Conservation (phyloP, 2,888 invertebrate species). For the Agrochola lychnidis region DNA sequence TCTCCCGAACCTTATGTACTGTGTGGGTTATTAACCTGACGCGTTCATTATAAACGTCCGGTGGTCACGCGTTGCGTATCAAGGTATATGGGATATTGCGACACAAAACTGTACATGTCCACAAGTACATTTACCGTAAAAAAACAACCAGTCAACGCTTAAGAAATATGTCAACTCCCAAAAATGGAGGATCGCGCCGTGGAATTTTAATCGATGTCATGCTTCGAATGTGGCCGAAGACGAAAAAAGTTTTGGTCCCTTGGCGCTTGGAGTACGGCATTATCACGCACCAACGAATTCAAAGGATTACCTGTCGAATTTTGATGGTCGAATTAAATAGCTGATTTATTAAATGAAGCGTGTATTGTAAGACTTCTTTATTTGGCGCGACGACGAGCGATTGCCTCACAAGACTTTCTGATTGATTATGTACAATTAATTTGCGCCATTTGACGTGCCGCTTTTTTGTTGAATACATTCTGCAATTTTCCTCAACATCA, state of each 20-base stretch:
- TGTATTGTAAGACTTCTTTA: constrained; percentile 75
- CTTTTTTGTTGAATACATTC: constrained; percentile 53
- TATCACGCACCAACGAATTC: constrained; percentile 75
- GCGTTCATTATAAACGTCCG: constrained; percentile 85
- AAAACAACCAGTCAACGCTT: constrained; percentile 64
- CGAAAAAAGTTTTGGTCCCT: constrained; percentile 71
- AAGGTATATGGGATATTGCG: constrained; percentile 84
- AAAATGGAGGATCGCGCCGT: constrained; percentile 77
- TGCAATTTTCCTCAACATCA: constrained; percentile 50
- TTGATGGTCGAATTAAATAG: constrained; percentile 79
- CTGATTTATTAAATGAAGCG: constrained; percentile 77
- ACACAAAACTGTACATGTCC: constrained; percentile 74
- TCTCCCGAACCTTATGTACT: constrained; percentile 74
- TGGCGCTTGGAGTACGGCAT: constrained; percentile 65
- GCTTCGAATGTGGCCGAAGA: constrained; percentile 73
- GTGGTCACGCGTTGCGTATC: constrained; percentile 83
- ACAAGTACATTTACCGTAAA: constrained; percentile 69
- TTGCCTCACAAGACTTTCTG: constrained; percentile 68
- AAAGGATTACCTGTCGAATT: constrained; percentile 82
- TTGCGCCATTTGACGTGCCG: constrained; percentile 46
- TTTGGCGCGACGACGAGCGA: constrained; percentile 66
- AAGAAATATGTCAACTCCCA: constrained; percentile 76
- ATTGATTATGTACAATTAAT: constrained; percentile 72
- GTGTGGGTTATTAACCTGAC: constrained; percentile 85
- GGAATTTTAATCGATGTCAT: constrained; percentile 83